Conservation (phyloP, 2,797 vertebrate species). For the Linurgus olivaceus region DNA sequence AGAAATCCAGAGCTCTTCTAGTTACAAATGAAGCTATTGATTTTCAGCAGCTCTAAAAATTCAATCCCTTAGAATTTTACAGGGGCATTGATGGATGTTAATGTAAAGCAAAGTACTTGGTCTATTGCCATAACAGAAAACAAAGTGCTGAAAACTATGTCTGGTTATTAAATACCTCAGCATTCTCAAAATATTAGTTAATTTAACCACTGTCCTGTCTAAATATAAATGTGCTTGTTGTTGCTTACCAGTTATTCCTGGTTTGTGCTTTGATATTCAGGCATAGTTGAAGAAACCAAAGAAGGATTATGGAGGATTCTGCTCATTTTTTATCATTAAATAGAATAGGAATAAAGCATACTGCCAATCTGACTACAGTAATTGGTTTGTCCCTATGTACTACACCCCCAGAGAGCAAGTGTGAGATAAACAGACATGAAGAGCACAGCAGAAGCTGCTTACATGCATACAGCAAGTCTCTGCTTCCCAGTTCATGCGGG, state of each 20-base stretch:
- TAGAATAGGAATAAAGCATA: background rate
- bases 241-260: background rate
- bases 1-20: background rate
- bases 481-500: background rate
- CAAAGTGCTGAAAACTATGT: background rate
- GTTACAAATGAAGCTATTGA: background rate
- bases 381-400: background rate
- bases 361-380: background rate
- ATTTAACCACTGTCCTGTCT: background rate
- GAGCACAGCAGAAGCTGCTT: background rate
- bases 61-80: background rate
- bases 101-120: background rate
- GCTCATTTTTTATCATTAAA: background rate
- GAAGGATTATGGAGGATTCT: background rate
- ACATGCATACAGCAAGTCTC: background rate
- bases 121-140: background rate
- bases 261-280: background rate
- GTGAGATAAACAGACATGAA: background rate
- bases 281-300: background rate
- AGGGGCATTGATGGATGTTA: background rate
- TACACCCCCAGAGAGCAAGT: background rate
- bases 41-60: slow-evolving; percentile 5
- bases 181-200: background rate
- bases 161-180: background rate
- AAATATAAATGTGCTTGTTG: background rate